Evolutionary conservation across 2,113 vertebrate genomes (phyloP), one percentile per base, ranked within the genome.

Genomic region (Paradisaea rubra): DNA sequence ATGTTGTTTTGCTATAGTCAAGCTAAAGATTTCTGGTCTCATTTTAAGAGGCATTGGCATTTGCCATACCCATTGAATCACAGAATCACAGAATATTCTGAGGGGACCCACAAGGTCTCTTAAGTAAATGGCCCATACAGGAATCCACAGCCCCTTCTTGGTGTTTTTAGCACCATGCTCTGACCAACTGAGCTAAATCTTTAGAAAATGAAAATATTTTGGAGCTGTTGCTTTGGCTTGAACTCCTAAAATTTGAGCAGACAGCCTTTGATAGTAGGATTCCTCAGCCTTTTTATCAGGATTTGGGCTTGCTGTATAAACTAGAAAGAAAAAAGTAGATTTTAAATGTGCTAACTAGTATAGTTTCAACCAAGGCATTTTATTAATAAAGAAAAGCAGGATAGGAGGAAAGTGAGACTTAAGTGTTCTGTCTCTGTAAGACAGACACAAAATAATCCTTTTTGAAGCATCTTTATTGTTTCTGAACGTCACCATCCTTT

Each of bases 71-170:
- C 13, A 2, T 1, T 35, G 68, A 56, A n/a, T 65, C 30, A 45
- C 4, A 23, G 64, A n/a, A 19, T 28, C 16, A 25, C 37, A 37
- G 27, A 44, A 18, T 52, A 28, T 86, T 77, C 17, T 77, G 39
- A 23, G 59, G 72, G 18, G 22, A 52, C 15, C 1, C 15, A 18
- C 33, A 45, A 10, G 6, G 15, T 15, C 8, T 45, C 54, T 39
- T 41, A 39, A 45, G n/a, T 45, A 18, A 60, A 15, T 0, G 0
- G 22, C 27, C 37, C 9, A 10, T 41, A 16, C 10, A 30, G 30
- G 30, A 49, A 25, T 57, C 15, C 28, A 25, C 12, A 57, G 12
- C 13, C 13, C 27, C 8, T 0, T 10, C 33, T 8, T 52, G 25
- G 5, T 59, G 45, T 13, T 69, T 53, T 37, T 23, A 60, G 18